A percentile compares a stretch with the other conserved stretches of the same genome.
These are phyloP conservation scores for Hymenochirus boettgeri DNA, from an alignment of 2,113 vertebrate genomes.

Conservation along the genomic window DNA sequence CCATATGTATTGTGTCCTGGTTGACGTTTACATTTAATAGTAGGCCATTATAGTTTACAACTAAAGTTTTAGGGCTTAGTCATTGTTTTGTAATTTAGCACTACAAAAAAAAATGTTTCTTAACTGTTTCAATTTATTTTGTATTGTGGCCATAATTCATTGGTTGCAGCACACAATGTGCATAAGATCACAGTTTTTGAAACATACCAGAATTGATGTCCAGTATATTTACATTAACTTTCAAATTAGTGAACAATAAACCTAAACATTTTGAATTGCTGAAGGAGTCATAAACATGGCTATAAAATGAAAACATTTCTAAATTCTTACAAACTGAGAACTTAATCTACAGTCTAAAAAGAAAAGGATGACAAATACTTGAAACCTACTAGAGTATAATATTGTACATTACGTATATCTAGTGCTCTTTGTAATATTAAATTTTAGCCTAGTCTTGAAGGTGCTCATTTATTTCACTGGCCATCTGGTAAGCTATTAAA, in stretches of 20 bases:
- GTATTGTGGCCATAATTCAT: too few species aligned
- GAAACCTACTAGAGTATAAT: slow-evolving; percentile 14
- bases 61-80: too few species aligned
- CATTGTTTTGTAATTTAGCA: too few species aligned
- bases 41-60: too few species aligned
- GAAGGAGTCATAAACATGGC: not conserved
- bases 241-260: not conserved
- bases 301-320: not conserved
- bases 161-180: too few species aligned
- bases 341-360: not conserved
- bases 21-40: too few species aligned
- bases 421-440: slow-evolving; percentile 2
- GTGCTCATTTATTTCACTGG: not conserved
- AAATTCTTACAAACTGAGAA: not conserved
- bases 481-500: slow-evolving; percentile 40
- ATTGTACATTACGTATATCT: slow-evolving; percentile 8
- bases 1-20: too few species aligned
- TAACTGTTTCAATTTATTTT: too few species aligned
- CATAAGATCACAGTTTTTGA: too few species aligned
- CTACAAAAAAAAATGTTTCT: too few species aligned
- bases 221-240: not conserved
- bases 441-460: slow-evolving; percentile 1
- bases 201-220: too few species aligned
- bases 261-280: not conserved
- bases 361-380: not conserved